Conservation (phyloP, 2,888 invertebrate species). For the Tachina lurida region DNA sequence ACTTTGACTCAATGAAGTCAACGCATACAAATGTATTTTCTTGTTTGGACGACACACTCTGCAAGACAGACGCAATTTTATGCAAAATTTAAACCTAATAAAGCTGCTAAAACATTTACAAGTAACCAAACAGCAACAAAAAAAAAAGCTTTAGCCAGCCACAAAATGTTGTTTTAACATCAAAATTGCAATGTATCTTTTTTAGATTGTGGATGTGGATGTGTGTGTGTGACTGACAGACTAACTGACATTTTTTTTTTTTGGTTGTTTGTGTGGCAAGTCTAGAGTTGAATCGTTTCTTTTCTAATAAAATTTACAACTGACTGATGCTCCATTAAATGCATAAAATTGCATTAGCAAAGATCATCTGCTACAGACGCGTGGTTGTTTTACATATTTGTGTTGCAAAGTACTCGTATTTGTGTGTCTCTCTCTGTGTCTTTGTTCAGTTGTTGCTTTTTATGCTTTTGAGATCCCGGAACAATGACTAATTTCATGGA, state of each 20-base stretch:
- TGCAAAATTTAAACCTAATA: slow-evolving; percentile 69
- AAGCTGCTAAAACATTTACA: slow-evolving; percentile 64
- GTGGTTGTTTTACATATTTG: slow-evolving; percentile 19
- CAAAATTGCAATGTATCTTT: slow-evolving; percentile 21
- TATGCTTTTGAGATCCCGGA: slow-evolving; percentile 37
- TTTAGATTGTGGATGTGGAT: slow-evolving; percentile 29
- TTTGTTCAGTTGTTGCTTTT: slow-evolving; percentile 14
- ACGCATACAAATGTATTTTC: slow-evolving; percentile 17
- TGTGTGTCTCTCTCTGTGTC: slow-evolving; percentile 1
- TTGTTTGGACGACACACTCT: background rate
- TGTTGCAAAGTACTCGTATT: background rate
- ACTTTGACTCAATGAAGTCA: slow-evolving; percentile 69
- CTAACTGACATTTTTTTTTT: slow-evolving; percentile 23
- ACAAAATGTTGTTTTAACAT: slow-evolving; percentile 28
- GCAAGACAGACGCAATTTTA: slow-evolving; percentile 60
- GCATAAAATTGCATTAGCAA: slow-evolving; percentile 28
- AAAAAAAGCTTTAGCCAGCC: background rate
- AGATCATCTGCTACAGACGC: slow-evolving; percentile 34
- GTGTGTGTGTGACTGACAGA: slow-evolving; percentile 20
- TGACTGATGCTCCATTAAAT: slow-evolving; percentile 47
- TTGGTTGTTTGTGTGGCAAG: background rate
- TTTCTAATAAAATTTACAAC: slow-evolving; percentile 63
- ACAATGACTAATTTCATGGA: slow-evolving; percentile 71
- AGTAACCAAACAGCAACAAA: background rate
- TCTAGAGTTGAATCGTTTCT: slow-evolving; percentile 25